Base-by-base conservation (phyloP, 2,888 invertebrate genomes). In the Lamellibrachia columna region DNA sequence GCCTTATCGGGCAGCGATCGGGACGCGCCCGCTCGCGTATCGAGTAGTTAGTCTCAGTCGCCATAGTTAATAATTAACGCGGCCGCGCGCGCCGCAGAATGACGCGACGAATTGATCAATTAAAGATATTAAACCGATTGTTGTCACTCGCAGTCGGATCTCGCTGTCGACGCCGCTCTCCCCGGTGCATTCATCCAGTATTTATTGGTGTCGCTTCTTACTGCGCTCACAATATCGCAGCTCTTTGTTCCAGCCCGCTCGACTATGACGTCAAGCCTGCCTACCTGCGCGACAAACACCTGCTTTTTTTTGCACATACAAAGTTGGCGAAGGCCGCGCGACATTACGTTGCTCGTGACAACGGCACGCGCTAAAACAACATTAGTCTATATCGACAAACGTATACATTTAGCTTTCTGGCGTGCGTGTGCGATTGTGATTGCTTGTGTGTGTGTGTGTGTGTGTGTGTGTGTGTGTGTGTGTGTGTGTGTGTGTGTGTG, bases 41-140 rank as follows among this genome's bases (percentile, higher is more conserved):
- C 75, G 75, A 75, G 75, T n/a, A 75, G 75, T 15, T 75, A 75
- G 75, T 75, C 75, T 75, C 75, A 3, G 75, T 75, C 75, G 75
- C 75, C 75, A 75, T 75, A 75, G 75, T 75, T 75, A 75, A 75
- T 75, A 75, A 75, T 75, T 75, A 75, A 75, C 75, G 75, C 75
- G 75, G 22, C 22, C 75, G 75, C 75, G 75, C 75, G 75, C 75
- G 75, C 75, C 75, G 75, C 75, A 22, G 75, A 75, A 75, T 75
- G 75, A 75, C 75, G 75, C 75, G 75, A 75, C 75, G 75, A 75
- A 75, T 75, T 75, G 75, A 75, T 75, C 75, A 75, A 75, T 75
- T 75, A 75, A 75, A 75, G 75, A 75, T 75, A 75, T 75, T 75
- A 75, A 75, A 75, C 75, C 75, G 75, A 75, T 75, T 75, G 75